Evolutionary conservation across 2,113 vertebrate species (phyloP).

Genomic region (Holacanthus passer): DNA sequence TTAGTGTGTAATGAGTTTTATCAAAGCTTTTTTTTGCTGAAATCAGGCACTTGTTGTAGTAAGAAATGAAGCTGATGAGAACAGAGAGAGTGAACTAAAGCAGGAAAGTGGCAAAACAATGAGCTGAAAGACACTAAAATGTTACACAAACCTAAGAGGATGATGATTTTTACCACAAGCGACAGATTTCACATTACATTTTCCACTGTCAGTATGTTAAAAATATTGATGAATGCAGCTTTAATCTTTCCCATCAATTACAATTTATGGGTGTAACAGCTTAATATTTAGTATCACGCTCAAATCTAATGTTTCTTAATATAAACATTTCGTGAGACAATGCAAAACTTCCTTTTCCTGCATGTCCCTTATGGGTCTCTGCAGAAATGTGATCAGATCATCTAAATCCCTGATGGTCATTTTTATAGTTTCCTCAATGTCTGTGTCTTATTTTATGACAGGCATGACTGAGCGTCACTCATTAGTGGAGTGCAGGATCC

Average conservation of each 20-base stretch:
- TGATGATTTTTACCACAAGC: too few species aligned
- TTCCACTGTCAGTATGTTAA: too few species aligned
- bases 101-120: neutral
- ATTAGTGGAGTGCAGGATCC: neutral
- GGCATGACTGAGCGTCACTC: neutral
- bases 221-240: too few species aligned
- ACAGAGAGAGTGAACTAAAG: neutral
- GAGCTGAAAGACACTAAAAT: neutral
- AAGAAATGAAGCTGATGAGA: neutral
- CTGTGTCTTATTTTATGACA: neutral
- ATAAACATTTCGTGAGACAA: too few species aligned
- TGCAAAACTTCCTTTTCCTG: neutral
- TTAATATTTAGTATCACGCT: too few species aligned
- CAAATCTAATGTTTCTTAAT: too few species aligned
- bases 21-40: neutral
- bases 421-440: constrained; percentile 5
- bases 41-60: neutral
- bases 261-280: too few species aligned
- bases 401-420: neutral
- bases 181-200: too few species aligned
- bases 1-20: neutral
- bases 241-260: too few species aligned
- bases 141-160: neutral
- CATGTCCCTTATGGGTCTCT: neutral
- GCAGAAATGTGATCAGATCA: neutral